These are phyloP conservation scores for Eurosta solidaginis DNA, from an alignment of 1,140 invertebrate species.

Conservation along the genomic window DNA sequence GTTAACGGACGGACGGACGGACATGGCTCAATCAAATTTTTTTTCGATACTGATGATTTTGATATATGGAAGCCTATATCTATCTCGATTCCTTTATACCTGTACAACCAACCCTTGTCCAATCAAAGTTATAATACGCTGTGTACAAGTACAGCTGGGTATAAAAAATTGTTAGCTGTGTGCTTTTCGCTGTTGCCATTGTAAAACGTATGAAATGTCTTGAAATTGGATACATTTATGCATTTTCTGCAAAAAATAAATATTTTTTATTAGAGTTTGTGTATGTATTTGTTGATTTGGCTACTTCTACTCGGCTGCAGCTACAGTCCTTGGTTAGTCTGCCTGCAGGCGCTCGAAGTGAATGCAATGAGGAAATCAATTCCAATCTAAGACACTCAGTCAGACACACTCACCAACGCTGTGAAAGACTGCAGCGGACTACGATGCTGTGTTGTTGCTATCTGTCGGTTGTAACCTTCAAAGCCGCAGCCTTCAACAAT, in stretches of 20 bases:
- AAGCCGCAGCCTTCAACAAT: background rate
- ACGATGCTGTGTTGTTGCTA: too few species aligned
- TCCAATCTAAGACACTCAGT: background rate
- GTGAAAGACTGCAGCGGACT: background rate
- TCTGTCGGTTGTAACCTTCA: background rate
- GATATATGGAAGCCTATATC: too few species aligned
- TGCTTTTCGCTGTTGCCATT: background rate
- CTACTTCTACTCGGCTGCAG: background rate
- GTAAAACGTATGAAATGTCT: background rate
- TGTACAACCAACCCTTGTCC: too few species aligned
- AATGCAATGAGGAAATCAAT: background rate
- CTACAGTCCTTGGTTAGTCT: background rate
- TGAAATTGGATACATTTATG: background rate
- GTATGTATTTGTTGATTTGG: background rate
- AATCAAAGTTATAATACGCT: too few species aligned
- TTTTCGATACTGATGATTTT: too few species aligned
- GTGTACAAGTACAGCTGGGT: too few species aligned
- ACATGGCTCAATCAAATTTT: too few species aligned
- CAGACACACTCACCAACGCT: background rate
- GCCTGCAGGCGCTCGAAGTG: background rate
- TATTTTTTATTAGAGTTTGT: too few species aligned
- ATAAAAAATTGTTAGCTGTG: slow-evolving; percentile 3
- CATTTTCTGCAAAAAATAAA: too few species aligned
- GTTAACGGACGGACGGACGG: too few species aligned
- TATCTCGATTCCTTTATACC: too few species aligned